Evolutionary conservation across 2,888 invertebrate genomes (phyloP), one percentile per base, ranked within the genome.

Genomic region (Zhuqinia jingwanae): DNA sequence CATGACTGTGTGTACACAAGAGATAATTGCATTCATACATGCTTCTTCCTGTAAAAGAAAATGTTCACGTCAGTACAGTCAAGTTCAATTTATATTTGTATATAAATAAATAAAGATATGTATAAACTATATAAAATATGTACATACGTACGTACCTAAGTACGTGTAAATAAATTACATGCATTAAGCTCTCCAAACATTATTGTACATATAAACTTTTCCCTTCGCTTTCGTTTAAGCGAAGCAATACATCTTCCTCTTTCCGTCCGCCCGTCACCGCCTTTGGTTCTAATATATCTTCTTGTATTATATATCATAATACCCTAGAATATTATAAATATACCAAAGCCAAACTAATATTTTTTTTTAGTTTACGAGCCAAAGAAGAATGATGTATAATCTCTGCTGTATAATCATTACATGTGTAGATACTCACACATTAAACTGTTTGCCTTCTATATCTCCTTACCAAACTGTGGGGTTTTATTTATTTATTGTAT

Each of bases 261-360:
- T 68, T 80, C 80, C 70, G 63, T 47, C 65, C n/a, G 25, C 50
- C 65, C 79, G 79, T 79, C 79, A 79, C 79, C 79, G 79, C 79
- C 79, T 79, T 65, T 25, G 15, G n/a, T 30, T 25, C n/a, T n/a
- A n/a, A n/a, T n/a, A n/a, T n/a, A n/a, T n/a, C 50, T 10, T 73
- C 73, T 8, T 42, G 3, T n/a, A 10, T n/a, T 1, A 17, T 17
- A 68, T 36, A 68, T 2, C 2, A n/a, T 13, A 1, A 17, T 17
- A 5, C 42, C 13, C 42, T 17, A 13, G 27, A 25, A 60, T 25
- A 60, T 15, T 11, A 25, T 17, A 25, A 8, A 15, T 27, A 25
- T 60, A 25, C 8, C 11, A 17, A 22, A 36, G 1, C 11, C 42
- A 68, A n/a, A n/a, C n/a, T n/a, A n/a, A n/a, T n/a, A n/a, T n/a